Conservation (phyloP, 1,140 invertebrate genomes). For the Acromyrmex charruanus region DNA sequence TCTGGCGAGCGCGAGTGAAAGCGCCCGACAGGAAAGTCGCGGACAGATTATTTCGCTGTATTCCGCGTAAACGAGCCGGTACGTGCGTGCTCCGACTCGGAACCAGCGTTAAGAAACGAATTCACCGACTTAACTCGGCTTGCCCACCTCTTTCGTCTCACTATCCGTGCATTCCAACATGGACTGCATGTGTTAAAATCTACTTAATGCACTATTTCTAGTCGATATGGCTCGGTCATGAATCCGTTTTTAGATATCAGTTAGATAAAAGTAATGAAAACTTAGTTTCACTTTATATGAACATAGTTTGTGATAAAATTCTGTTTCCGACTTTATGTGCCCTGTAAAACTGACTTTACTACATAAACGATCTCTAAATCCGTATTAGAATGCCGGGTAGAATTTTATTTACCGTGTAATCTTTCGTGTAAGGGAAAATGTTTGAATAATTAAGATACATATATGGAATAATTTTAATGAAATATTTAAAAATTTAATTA, state of each 20-base stretch:
- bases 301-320: background rate
- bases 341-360: background rate
- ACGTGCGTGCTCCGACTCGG: constrained; percentile 66
- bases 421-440: background rate
- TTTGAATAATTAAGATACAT: background rate
- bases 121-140: constrained; percentile 1
- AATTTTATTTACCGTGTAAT: background rate
- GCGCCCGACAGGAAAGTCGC: constrained; percentile 64
- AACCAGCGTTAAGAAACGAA: constrained; percentile 24
- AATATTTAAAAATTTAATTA: too few relatives aligned
- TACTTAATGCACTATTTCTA: background rate
- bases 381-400: background rate
- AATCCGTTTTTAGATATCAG: background rate
- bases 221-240: background rate
- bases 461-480: too few relatives aligned
- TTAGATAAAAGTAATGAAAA: background rate
- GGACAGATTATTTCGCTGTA: constrained; percentile 50
- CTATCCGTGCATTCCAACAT: background rate
- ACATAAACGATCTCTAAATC: background rate
- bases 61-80: constrained; percentile 66
- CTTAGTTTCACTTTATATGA: background rate
- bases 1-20: constrained; percentile 66
- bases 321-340: background rate
- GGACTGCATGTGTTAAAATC: background rate
- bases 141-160: background rate